phyloP scores from a whole-genome alignment of 2,113 vertebrate species.

The Esox niger region DNA sequence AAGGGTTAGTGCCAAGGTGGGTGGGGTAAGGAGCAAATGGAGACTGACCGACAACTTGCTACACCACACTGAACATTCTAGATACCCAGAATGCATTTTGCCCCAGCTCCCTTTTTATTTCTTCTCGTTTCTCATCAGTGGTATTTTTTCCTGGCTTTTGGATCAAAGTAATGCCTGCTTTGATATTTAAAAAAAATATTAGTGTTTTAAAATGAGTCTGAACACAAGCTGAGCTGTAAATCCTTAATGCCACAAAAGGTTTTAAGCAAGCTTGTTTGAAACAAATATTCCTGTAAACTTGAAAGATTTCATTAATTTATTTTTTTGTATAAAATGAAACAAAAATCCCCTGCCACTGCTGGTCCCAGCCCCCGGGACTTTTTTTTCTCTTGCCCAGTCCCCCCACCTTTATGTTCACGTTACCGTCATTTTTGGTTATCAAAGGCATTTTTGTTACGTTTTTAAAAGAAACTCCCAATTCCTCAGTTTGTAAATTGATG shows the following conservation, averaged over 20 bases:
- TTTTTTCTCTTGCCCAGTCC: constrained; percentile 47
- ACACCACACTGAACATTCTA: constrained; percentile 69
- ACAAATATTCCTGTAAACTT: constrained; percentile 77
- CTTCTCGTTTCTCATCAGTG: constrained; percentile 52
- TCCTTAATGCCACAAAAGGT: constrained; percentile 43
- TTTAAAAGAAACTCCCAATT: constrained; percentile 62
- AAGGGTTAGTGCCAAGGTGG: too few relatives aligned
- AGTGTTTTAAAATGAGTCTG: constrained; percentile 51
- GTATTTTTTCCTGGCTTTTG: constrained; percentile 59
- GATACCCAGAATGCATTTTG: constrained; percentile 58
- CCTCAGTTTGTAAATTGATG: constrained; percentile 75
- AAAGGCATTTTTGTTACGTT: constrained; percentile 53
- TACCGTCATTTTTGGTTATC: constrained; percentile 62
- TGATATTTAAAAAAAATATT: constrained; percentile 59
- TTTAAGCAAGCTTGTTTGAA: constrained; percentile 61
- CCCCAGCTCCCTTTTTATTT: constrained; percentile 47
- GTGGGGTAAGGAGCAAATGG: too few relatives aligned
- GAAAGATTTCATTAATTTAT: constrained; percentile 79
- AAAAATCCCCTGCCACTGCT: constrained; percentile 67
- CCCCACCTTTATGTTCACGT: constrained; percentile 36
- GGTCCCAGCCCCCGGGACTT: constrained; percentile 68
- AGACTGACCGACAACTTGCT: constrained; percentile 56
- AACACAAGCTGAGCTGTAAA: constrained; percentile 63
- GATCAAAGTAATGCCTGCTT: constrained; percentile 65
- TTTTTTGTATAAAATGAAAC: constrained; percentile 72